Conservation (phyloP, 2,797 vertebrate species). For the Sparus aurata region DNA sequence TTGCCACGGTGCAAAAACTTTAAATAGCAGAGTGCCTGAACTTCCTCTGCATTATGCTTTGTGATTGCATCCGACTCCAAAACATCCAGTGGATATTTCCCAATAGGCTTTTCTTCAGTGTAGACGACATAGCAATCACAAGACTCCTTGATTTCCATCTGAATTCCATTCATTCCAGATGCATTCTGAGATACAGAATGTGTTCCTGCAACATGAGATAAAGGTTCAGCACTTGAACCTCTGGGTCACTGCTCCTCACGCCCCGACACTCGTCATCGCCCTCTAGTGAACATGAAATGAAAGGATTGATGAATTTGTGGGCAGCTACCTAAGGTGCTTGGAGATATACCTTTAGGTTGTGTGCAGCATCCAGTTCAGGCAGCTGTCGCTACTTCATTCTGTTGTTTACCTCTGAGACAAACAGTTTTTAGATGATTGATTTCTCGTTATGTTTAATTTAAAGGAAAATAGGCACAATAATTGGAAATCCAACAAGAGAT, state of each 20-base stretch:
- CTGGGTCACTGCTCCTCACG: conserved; percentile 20
- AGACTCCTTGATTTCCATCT: conserved; percentile 36
- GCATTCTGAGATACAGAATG: conserved; percentile 22
- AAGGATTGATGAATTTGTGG: background rate
- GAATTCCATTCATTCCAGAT: conserved; percentile 59
- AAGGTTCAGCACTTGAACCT: conserved; percentile 19
- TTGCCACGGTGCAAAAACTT: conserved; percentile 42
- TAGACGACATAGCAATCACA: conserved; percentile 15
- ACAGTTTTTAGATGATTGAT: background rate
- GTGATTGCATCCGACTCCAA: conserved; percentile 56
- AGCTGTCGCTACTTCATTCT: background rate
- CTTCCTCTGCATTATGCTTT: conserved; percentile 72
- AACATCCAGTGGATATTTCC: conserved; percentile 59
- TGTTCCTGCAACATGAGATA: conserved; percentile 51
- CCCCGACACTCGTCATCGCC: conserved; percentile 60
- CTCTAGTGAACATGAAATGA: conserved; percentile 62
- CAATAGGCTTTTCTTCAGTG: conserved; percentile 30
- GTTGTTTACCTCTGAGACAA: background rate
- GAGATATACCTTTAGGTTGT: too few species aligned
- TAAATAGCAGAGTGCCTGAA: conserved; percentile 59
- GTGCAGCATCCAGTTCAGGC: too few species aligned
- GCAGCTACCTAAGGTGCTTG: background rate
- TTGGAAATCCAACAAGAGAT: background rate
- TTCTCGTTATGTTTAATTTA: background rate
- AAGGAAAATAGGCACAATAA: background rate